These are phyloP conservation scores for Syrphus vitripennis DNA, from an alignment of 2,888 invertebrate genomes.

Conservation along the genomic window DNA sequence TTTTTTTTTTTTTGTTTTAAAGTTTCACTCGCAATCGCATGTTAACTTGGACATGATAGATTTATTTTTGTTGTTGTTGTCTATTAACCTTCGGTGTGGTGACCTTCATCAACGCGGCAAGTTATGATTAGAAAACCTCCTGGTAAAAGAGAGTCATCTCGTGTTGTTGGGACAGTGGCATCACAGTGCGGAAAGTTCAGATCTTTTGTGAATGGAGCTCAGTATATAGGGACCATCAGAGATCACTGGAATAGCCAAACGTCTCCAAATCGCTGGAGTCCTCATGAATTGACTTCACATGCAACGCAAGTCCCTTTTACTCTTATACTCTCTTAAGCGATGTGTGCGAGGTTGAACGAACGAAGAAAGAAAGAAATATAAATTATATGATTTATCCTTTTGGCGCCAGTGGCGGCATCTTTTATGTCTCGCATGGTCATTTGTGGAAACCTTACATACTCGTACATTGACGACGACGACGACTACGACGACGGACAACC, in stretches of 20 bases:
- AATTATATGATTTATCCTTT: conserved; percentile 71
- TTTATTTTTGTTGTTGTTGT: neutral
- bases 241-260: neutral
- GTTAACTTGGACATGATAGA: neutral
- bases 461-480: neutral
- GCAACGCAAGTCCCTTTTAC: neutral
- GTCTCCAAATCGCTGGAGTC: neutral
- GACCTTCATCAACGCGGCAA: conserved; percentile 68
- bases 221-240: neutral
- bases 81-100: conserved; percentile 20
- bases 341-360: conserved; percentile 51
- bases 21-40: conserved; percentile 39
- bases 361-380: conserved; percentile 60
- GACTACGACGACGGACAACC: conserved; percentile 20
- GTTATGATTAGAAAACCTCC: conserved; percentile 56
- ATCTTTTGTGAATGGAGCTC: conserved; percentile 52
- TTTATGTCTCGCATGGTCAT: conserved; percentile 66
- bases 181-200: conserved; percentile 38
- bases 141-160: conserved; percentile 18
- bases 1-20: neutral
- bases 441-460: conserved; percentile 64
- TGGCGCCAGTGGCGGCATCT: conserved; percentile 70
- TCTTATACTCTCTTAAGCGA: neutral
- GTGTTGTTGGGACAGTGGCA: neutral
- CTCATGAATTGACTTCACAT: conserved; percentile 30